Evolutionary conservation across 30 jellyfish, hydroid and myxozoan species (phyloP).

Genomic region (Aurelia sp.): DNA sequence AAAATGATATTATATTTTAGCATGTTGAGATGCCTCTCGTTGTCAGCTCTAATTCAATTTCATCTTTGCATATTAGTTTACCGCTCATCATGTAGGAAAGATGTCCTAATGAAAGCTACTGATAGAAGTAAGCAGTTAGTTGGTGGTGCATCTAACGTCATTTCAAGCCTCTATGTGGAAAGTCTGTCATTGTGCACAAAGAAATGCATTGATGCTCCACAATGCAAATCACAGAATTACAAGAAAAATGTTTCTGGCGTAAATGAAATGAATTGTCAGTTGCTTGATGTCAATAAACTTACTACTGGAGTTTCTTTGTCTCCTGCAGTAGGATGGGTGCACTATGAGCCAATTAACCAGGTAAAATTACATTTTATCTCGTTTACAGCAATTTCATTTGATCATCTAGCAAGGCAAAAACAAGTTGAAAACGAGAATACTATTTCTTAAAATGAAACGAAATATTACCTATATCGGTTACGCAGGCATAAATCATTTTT

Average conservation of each 20-base stretch:
- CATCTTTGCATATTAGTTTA: neutral
- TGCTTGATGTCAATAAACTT: neutral
- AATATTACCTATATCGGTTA: too few relatives aligned
- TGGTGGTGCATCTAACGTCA: neutral
- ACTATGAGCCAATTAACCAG: neutral
- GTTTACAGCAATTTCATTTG: too few relatives aligned
- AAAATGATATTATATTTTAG: too few relatives aligned
- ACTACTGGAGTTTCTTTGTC: neutral
- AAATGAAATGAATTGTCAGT: neutral
- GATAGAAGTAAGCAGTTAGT: neutral
- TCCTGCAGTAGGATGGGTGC: neutral
- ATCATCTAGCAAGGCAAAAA: too few relatives aligned
- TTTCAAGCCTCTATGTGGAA: neutral
- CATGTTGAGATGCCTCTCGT: too few relatives aligned
- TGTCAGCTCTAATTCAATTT: too few relatives aligned
- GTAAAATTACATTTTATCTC: neutral
- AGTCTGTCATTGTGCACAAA: neutral
- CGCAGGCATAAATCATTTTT: too few relatives aligned
- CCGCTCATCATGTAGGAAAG: neutral
- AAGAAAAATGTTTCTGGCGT: neutral
- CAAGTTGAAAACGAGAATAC: too few relatives aligned
- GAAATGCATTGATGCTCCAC: neutral
- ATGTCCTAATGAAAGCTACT: neutral
- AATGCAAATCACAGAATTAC: neutral
- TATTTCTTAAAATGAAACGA: too few relatives aligned